A percentile compares a stretch with the other conserved stretches of the same genome.
phyloP scores from a whole-genome alignment of 2,797 vertebrate genomes.

The Neosalanx taihuensis region DNA sequence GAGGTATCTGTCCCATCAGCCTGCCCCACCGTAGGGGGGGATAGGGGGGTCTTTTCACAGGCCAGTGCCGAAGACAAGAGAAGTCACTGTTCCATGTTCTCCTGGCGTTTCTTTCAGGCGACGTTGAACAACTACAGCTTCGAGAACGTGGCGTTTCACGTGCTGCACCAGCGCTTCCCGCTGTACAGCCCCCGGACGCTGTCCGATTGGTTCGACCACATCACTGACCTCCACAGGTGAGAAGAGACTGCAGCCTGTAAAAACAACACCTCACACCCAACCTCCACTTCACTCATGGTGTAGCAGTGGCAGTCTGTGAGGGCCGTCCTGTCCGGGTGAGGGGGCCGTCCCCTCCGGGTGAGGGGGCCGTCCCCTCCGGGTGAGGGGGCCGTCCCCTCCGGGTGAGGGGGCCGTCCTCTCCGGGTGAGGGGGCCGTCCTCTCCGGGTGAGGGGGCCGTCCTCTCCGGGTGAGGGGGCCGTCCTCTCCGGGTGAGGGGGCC shows the following conservation, averaged over 20 bases:
- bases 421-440: no score
- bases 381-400: no score
- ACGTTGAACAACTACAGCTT: constrained; percentile 91
- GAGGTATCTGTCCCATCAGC: constrained; percentile 73
- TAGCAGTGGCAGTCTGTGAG: not conserved
- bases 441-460: no score
- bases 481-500: no score
- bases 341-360: no score
- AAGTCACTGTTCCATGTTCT: not conserved
- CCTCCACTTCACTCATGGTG: not conserved
- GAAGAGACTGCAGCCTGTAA: not conserved
- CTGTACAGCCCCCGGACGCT: constrained; percentile 86
- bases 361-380: no score
- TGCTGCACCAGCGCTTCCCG: constrained; percentile 88
- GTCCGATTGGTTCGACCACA: constrained; percentile 97
- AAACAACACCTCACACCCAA: not conserved
- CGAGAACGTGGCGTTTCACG: constrained; percentile 95
- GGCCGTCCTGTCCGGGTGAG: no score
- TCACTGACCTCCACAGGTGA: constrained; percentile 88
- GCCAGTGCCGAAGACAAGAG: not conserved
- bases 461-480: no score
- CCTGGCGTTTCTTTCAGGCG: constrained; percentile 69
- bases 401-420: no score
- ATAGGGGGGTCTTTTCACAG: not conserved
- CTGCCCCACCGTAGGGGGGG: no score